Percentiles rank a stretch among this genome's conserved stretches.
Evolutionary conservation across 2,797 vertebrate genomes (phyloP).

Genomic region (Masticophis lateralis): DNA sequence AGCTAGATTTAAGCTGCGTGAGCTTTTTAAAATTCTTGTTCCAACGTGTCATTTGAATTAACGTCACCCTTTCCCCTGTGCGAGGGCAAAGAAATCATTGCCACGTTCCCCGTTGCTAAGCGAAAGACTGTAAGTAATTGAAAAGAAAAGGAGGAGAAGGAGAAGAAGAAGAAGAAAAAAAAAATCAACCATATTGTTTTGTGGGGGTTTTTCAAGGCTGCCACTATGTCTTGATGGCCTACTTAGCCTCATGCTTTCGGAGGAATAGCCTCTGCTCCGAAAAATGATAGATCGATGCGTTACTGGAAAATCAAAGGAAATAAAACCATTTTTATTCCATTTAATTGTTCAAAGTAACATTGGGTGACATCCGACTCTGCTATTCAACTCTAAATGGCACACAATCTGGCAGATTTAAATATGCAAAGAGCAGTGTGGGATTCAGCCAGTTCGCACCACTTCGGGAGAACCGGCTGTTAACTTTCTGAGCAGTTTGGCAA

Average conservation of each 20-base stretch:
- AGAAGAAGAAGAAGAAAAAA: neutral
- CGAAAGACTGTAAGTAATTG: neutral
- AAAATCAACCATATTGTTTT: neutral
- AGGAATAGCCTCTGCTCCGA: neutral
- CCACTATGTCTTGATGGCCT: neutral
- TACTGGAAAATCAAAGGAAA: neutral
- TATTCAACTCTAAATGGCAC: neutral
- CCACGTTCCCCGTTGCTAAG: neutral
- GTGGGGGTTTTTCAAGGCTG: neutral
- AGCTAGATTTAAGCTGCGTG: neutral
- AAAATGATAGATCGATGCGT: neutral
- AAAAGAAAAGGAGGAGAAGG: neutral
- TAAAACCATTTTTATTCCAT: neutral
- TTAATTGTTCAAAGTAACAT: constrained; percentile 2
- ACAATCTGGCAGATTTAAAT: neutral
- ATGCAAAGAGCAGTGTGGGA: neutral
- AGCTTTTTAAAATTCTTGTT: neutral
- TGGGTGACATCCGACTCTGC: neutral
- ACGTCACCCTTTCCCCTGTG: neutral
- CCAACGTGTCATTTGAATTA: neutral
- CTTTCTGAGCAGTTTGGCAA: too few relatives aligned
- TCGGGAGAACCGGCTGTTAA: too few relatives aligned
- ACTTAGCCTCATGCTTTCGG: neutral
- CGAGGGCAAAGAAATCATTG: neutral
- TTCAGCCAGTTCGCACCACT: too few relatives aligned